Conservation (phyloP, 37 sponge, comb jelly and placozoan genomes). For the Halichondria panicea region DNA sequence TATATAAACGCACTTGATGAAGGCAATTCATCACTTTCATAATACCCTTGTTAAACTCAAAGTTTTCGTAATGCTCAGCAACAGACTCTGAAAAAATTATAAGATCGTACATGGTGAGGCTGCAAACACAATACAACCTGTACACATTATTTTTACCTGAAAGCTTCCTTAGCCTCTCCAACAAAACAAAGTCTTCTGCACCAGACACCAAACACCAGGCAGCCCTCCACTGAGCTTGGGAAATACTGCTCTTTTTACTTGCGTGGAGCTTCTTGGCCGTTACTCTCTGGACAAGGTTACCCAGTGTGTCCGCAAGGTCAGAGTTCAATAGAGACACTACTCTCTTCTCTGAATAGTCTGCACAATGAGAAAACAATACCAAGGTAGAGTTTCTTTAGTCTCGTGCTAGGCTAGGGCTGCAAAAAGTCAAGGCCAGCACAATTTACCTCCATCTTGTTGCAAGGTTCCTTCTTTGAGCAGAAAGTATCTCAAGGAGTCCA, state of each 20-base stretch:
- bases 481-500: constrained; percentile 72
- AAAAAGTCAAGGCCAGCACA: not conserved
- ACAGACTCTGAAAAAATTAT: constrained; percentile 25
- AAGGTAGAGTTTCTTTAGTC: not conserved
- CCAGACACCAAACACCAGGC: not conserved
- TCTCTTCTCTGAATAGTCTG: constrained; percentile 71
- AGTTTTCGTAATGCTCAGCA: constrained; percentile 38
- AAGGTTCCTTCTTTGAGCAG: constrained; percentile 78
- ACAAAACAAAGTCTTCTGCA: constrained; percentile 20
- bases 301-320: constrained; percentile 76
- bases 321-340: constrained; percentile 34
- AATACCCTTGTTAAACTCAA: constrained; percentile 72
- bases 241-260: no score
- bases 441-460: constrained; percentile 73
- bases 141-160: constrained; percentile 9
- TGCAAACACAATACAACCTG: not conserved
- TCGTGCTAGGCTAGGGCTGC: not conserved
- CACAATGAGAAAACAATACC: not conserved
- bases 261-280: constrained; percentile 55
- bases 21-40: constrained; percentile 51
- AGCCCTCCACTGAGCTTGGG: not conserved
- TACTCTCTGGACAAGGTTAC: constrained; percentile 68
- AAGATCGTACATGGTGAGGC: no score
- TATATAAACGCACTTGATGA: constrained; percentile 49
- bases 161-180: constrained; percentile 16